Evolutionary conservation across 2,888 invertebrate species (phyloP), one percentile per base, ranked within the genome.

Genomic region (Hetaerina titia): DNA sequence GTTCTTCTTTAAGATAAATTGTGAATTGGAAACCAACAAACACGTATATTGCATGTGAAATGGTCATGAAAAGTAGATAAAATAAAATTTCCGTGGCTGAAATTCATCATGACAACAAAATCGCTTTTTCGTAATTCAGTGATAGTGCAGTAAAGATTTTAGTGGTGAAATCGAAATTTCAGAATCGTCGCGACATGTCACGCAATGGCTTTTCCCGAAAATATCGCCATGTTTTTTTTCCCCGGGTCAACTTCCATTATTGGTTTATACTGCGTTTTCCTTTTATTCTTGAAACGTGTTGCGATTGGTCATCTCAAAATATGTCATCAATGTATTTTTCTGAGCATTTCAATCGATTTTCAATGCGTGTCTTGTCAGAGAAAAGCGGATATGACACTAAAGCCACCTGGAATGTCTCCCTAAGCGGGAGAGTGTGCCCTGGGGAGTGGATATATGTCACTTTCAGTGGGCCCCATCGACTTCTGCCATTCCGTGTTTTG

Each of bases 401-500:
- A n/a, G 19, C 69, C 69, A 69, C 22, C n/a, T 69, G 69, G 63
- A 69, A 69, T 69, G 69, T 69, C 69, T n/a, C 69, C n/a, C n/a
- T 69, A 69, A n/a, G n/a, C n/a, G 69, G n/a, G n/a, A 22, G n/a
- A 69, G n/a, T 69, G 9, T 22, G 19, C 69, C n/a, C 69, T 7
- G 0, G 69, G 69, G 69, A 8, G n/a, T 9, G 6, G 69, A 69
- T 5, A 69, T 69, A 69, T 69, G 69, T n/a, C 69, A 17, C 6
- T 69, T 69, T 6, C 69, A 9, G 69, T 69, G n/a, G 6, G n/a
- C 5, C n/a, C 69, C n/a, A 9, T 8, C 6, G n/a, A n/a, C 9
- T 69, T n/a, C 69, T n/a, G 19, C 69, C 69, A n/a, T 69, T 69
- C n/a, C n/a, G n/a, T n/a, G 69, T n/a, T 69, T n/a, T 69, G 69